Base-by-base conservation (phyloP, 1,140 invertebrate genomes). In the Drosophila pseudoananassae region DNA sequence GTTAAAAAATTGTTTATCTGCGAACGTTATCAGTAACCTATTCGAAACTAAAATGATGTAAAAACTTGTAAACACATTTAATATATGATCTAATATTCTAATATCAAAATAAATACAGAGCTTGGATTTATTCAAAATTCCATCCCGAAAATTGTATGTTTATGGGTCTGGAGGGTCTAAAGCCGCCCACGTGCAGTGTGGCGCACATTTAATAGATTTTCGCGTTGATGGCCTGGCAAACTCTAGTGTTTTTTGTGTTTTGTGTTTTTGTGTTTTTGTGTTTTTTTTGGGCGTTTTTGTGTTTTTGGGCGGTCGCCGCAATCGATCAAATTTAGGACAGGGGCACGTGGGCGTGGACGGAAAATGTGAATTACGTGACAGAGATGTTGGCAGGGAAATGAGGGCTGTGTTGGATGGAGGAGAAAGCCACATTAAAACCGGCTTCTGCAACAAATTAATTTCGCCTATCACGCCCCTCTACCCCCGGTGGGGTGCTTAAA, bases 361-460 rank as follows among this genome's bases (percentile, higher is more conserved):
- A 87, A 87, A 87, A 87, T 78, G 73, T 63, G 75, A 88, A 83
- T 88, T 87, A 87, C 83, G 83, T 88, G 83, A 87, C 83, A 66
- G 82, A 66, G 79, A 64, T 63, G 78, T 61, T 46, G 20, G 50
- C 52, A 40, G 59, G 46, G 66, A 60, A 76, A 64, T 56, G 47
- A 29, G n/a, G 14, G 3, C 10, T 25, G 17, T 55, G 17, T 50
- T 53, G 2, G 38, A 59, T 55, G 52, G 64, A 63, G 70, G 49
- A 69, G 57, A 73, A 61, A 69, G 76, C 63, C 82, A 89, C 84
- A 88, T 88, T 88, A 89, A 88, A 88, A 89, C 60, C 70, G 76
- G 79, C 84, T 84, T 89, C 84, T 89, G 79, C 66, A 79, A 89
- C 83, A 89, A 88, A 88, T 88, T 88, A 89, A 88, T 89, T 88